These are phyloP conservation scores for Eulithis prunata DNA, from an alignment of 2,888 invertebrate genomes.

Conservation along the genomic window DNA sequence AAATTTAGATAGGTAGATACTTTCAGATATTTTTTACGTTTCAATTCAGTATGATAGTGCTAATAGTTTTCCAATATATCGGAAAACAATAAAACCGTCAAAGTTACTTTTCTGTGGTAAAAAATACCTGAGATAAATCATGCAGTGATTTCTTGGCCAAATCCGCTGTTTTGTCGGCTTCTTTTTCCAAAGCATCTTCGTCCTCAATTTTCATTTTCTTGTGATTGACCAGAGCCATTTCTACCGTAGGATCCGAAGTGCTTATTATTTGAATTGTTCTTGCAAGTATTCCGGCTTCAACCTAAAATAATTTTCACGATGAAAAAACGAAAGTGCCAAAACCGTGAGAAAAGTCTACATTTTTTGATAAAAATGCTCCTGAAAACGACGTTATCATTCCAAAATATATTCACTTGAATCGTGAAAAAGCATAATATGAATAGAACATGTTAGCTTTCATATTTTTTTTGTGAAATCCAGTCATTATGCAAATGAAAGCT, in stretches of 20 bases:
- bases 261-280: constrained; percentile 90
- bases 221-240: constrained; percentile 79
- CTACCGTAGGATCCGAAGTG: constrained; percentile 81
- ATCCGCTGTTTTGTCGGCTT: constrained; percentile 64
- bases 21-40: no score
- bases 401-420: constrained; percentile 5
- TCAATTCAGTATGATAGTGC: constrained; percentile 1
- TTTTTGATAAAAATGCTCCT: background rate
- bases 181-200: constrained; percentile 84
- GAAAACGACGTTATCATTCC: constrained; percentile 6
- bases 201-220: constrained; percentile 80
- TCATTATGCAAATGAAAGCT: constrained; percentile 37
- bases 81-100: constrained; percentile 25
- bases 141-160: constrained; percentile 74
- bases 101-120: constrained; percentile 11
- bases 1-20: no score
- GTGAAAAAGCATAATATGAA: constrained; percentile 10
- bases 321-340: no score
- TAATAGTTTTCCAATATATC: constrained; percentile 26
- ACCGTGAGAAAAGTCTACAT: background rate
- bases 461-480: constrained; percentile 29
- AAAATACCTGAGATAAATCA: constrained; percentile 75
- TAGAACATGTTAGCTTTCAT: constrained; percentile 12
- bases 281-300: constrained; percentile 90
- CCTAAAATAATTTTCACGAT: constrained; percentile 56